These are phyloP conservation scores for Cancer borealis DNA, from an alignment of 2,888 invertebrate genomes.

Conservation along the genomic window DNA sequence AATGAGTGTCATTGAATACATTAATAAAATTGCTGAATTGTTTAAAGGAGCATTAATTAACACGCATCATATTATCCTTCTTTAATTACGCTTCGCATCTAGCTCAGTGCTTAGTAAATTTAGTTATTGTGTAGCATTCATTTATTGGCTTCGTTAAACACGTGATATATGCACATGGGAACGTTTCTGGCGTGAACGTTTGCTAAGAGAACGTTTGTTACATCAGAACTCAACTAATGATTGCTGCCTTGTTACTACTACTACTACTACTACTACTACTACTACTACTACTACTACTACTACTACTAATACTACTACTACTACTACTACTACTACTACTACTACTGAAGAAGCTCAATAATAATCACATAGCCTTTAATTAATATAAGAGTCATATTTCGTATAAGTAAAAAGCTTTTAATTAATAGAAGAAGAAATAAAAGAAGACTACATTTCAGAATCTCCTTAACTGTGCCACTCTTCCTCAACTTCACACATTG, in stretches of 20 bases:
- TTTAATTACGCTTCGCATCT: neutral
- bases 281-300: neutral
- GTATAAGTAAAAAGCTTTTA: too few species aligned
- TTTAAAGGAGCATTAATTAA: neutral
- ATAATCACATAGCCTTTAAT: too few species aligned
- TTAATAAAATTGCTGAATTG: conserved; percentile 11
- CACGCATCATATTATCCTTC: neutral
- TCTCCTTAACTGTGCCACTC: too few species aligned
- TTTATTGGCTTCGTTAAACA: neutral
- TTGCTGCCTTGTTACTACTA: neutral
- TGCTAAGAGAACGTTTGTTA: neutral
- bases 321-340: neutral
- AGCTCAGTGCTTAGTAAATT: neutral
- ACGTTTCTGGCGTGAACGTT: too few species aligned
- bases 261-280: neutral
- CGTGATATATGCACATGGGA: neutral
- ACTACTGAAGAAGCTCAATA: neutral
- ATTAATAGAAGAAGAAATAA: too few species aligned
- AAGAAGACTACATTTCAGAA: too few species aligned
- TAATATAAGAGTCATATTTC: too few species aligned
- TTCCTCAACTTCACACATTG: too few species aligned
- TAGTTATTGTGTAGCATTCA: neutral
- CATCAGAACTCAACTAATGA: neutral
- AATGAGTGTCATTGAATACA: neutral
- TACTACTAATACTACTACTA: neutral